These are phyloP conservation scores for Silurus lanzhouensis DNA, from an alignment of 2,797 vertebrate species.

Conservation along the genomic window DNA sequence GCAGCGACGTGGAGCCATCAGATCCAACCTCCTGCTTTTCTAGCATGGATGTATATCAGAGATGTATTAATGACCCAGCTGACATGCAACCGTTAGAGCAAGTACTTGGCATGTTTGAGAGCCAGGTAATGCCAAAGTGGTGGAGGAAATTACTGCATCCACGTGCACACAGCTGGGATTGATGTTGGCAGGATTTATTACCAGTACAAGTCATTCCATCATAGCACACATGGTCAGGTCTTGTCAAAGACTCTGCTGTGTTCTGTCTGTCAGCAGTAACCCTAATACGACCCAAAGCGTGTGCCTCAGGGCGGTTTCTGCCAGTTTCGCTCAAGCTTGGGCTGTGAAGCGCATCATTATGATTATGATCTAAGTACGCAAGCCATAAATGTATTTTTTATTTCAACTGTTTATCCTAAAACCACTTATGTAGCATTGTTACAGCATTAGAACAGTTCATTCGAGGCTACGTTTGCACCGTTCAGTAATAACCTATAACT, in stretches of 20 bases:
- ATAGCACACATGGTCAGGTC: slow-evolving; percentile 26
- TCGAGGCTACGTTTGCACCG: neutral
- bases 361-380: neutral
- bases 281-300: slow-evolving; percentile 21
- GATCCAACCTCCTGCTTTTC: slow-evolving; percentile 27
- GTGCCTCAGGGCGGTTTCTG: neutral
- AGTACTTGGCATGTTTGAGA: slow-evolving; percentile 25
- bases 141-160: neutral
- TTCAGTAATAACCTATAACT: neutral
- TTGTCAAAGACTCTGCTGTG: slow-evolving; percentile 45
- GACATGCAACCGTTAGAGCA: slow-evolving; percentile 40
- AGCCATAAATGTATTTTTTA: too few relatives aligned
- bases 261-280: slow-evolving; percentile 39
- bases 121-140: slow-evolving; percentile 30
- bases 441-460: neutral
- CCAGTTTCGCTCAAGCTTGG: neutral
- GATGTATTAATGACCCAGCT: slow-evolving; percentile 35
- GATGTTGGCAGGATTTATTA: slow-evolving; percentile 9
- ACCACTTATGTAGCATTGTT: neutral
- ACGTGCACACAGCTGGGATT: slow-evolving; percentile 16
- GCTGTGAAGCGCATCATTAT: neutral
- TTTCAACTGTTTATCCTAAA: neutral
- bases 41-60: slow-evolving; percentile 35
- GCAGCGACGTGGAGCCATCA: slow-evolving; percentile 19
- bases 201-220: slow-evolving; percentile 35